Conservation (phyloP, 2,888 invertebrate species). For the Eutolmus rufibarbis region DNA sequence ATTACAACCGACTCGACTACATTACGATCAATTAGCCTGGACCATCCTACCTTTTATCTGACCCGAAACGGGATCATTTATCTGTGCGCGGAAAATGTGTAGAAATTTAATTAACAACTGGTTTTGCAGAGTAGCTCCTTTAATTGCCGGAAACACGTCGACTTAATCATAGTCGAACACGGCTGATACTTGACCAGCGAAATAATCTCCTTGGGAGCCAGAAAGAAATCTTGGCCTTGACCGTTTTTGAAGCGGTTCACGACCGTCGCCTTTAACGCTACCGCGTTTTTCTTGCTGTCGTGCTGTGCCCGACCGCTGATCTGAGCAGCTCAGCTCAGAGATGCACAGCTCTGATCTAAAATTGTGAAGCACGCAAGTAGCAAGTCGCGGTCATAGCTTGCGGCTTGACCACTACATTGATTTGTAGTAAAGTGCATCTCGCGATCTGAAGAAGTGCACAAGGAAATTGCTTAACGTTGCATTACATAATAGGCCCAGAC, state of each 20-base stretch:
- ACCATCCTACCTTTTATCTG: neutral
- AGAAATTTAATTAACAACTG: neutral
- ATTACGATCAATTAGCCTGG: neutral
- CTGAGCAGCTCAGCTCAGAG: neutral
- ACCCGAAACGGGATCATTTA: neutral
- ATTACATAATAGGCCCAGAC: neutral
- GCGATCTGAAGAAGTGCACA: neutral
- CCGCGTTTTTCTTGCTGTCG: neutral
- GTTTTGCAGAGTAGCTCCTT: neutral
- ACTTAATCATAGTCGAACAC: neutral
- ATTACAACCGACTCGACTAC: too few species aligned
- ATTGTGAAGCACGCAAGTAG: neutral
- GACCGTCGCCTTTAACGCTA: neutral
- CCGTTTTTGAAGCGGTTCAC: neutral
- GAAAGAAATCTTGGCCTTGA: slow-evolving; percentile 8
- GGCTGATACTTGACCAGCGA: neutral
- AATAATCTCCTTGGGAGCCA: neutral
- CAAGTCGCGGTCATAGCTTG: neutral
- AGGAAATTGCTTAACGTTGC: neutral
- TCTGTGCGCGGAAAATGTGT: neutral
- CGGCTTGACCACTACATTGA: neutral
- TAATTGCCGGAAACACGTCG: neutral
- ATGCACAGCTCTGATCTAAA: neutral
- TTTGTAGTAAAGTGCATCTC: neutral
- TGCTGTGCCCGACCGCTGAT: neutral